Evolutionary conservation across 2,888 invertebrate species (phyloP).

Genomic region (Chloroclysta siterata): DNA sequence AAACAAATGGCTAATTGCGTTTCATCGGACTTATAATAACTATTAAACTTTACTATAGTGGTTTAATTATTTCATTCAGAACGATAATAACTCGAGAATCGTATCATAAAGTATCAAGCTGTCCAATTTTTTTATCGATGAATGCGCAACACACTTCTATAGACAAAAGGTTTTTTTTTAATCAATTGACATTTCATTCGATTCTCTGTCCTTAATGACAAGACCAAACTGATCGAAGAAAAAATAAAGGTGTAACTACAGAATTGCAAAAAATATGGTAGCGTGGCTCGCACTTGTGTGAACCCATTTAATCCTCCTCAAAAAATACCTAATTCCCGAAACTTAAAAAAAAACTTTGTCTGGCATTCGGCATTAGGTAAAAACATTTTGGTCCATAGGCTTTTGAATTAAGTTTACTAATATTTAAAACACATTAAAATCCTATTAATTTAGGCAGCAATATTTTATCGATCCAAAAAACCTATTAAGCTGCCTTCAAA

Average conservation of each 20-base stretch:
- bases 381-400: neutral
- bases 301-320: too few species aligned
- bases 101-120: constrained; percentile 16
- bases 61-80: constrained; percentile 5
- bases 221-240: neutral
- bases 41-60: constrained; percentile 6
- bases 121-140: constrained; percentile 11
- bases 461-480: neutral
- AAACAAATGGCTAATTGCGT: constrained; percentile 6
- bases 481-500: neutral
- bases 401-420: neutral
- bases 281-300: too few species aligned
- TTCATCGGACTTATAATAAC: constrained; percentile 4
- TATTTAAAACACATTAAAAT: neutral
- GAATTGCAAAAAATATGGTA: too few species aligned
- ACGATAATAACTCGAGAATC: constrained; percentile 12
- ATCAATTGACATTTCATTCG: constrained; percentile 6
- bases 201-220: too few species aligned
- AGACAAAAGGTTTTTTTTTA: constrained; percentile 1
- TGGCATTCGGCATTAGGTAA: neutral
- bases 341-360: too few species aligned
- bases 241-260: neutral
- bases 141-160: neutral
- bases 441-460: neutral
- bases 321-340: too few species aligned